Percentiles rank a stretch among this genome's conserved stretches.
Evolutionary conservation across 2,113 vertebrate species (phyloP).

Genomic region (Malurus melanocephalus): DNA sequence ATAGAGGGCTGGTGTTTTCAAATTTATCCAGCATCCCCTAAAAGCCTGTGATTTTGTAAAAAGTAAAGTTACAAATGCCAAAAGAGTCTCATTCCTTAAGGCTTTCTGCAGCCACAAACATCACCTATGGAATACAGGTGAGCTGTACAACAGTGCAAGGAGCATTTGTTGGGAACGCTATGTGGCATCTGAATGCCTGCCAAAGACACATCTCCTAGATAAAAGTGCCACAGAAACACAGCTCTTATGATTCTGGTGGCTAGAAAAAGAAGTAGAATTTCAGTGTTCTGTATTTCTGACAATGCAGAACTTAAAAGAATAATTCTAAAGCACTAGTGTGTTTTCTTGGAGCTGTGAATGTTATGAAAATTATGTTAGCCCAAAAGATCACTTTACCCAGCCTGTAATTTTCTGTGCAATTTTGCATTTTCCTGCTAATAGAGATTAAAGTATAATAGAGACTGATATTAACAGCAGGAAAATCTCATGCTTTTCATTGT

Average conservation of each 20-base stretch:
- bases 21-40: not conserved
- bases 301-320: not conserved
- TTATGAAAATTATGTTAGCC: not conserved
- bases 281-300: not conserved
- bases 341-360: not conserved
- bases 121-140: not conserved
- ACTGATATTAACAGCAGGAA: not conserved
- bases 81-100: not conserved
- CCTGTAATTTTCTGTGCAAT: not conserved
- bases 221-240: not conserved
- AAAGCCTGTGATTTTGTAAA: not conserved
- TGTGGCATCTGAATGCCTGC: not conserved
- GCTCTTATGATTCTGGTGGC: not conserved
- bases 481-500: not conserved
- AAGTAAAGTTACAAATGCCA: not conserved
- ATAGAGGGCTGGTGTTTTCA: not conserved
- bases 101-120: not conserved
- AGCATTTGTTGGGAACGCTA: not conserved
- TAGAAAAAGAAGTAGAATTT: not conserved
- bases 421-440: not conserved
- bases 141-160: not conserved
- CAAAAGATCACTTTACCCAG: not conserved
- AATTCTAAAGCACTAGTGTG: not conserved
- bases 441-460: not conserved
- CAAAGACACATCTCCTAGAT: not conserved